Evolutionary conservation across 2,888 invertebrate species (phyloP).

Genomic region (Caenorhabditis drosophilae): DNA sequence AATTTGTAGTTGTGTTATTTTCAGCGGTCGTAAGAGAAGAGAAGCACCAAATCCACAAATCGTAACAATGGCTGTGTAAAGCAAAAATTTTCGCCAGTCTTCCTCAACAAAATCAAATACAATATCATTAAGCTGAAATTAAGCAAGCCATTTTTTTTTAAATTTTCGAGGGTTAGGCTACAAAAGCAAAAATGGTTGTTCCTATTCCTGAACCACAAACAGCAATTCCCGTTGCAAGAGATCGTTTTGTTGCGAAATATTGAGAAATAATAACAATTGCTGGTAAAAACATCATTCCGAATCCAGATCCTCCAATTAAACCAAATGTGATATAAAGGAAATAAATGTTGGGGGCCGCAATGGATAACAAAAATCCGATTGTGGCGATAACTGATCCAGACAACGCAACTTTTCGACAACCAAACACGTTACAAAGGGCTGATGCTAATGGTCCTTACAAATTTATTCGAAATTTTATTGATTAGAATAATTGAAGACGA

Average conservation of each 20-base stretch:
- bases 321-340: conserved; percentile 87
- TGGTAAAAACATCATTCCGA: conserved; percentile 94
- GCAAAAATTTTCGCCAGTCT: conserved; percentile 86
- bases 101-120: conserved; percentile 44
- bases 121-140: conserved; percentile 58
- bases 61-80: conserved; percentile 83
- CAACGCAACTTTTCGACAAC: conserved; percentile 88
- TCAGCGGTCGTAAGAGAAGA: conserved; percentile 78
- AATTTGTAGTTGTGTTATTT: conserved; percentile 57
- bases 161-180: conserved; percentile 12
- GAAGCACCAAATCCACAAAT: conserved; percentile 87
- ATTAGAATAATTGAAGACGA: conserved; percentile 19
- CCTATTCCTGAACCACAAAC: conserved; percentile 96
- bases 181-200: conserved; percentile 84
- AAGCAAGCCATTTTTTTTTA: not conserved
- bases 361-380: conserved; percentile 80
- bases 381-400: conserved; percentile 81
- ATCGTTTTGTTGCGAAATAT: conserved; percentile 91
- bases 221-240: conserved; percentile 90
- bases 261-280: conserved; percentile 96
- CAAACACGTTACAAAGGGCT: conserved; percentile 90
- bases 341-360: conserved; percentile 76
- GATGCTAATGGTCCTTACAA: conserved; percentile 89
- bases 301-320: conserved; percentile 87
- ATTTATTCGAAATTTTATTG: not conserved